Evolutionary conservation across 1,140 invertebrate species (phyloP).

Genomic region (Drosophila melanica): DNA sequence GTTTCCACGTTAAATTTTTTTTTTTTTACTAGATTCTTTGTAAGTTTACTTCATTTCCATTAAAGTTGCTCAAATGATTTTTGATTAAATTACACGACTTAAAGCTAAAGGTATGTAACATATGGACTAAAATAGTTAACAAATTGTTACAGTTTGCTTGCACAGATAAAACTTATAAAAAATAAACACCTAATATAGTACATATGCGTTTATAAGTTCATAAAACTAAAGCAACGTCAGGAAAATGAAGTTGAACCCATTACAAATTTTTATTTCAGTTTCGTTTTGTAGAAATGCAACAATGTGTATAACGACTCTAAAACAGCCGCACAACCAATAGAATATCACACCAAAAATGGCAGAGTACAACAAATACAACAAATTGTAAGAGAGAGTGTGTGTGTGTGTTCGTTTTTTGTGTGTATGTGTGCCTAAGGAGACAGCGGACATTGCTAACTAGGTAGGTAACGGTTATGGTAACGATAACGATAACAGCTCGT

Average conservation of each 20-base stretch:
- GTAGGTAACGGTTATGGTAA: conserved; percentile 45
- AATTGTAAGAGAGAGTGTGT: conserved; percentile 51
- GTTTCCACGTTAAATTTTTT: conserved; percentile 50
- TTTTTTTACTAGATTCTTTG: conserved; percentile 62
- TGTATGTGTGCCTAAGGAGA: conserved; percentile 38
- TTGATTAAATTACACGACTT: conserved; percentile 78
- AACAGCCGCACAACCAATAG: conserved; percentile 81
- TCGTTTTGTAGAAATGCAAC: conserved; percentile 75
- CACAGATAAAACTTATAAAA: conserved; percentile 61
- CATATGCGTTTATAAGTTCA: conserved; percentile 22
- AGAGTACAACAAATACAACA: conserved; percentile 78
- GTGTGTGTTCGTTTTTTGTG: conserved; percentile 25
- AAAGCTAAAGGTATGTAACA: conserved; percentile 79
- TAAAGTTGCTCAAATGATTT: conserved; percentile 79
- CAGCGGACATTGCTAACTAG: conserved; percentile 71
- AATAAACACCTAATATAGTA: conserved; percentile 48
- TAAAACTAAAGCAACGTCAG: conserved; percentile 71
- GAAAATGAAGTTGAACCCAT: conserved; percentile 68
- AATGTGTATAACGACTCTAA: conserved; percentile 76
- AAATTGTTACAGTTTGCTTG: conserved; percentile 70
- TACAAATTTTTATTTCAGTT: conserved; percentile 44
- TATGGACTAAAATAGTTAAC: conserved; percentile 82
- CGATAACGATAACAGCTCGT: background rate
- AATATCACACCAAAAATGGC: conserved; percentile 83
- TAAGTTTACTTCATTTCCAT: conserved; percentile 78